Percentiles rank a stretch among this genome's conserved stretches.
phyloP scores from a whole-genome alignment of 2,113 vertebrate species.

The Pardalotus punctatus region DNA sequence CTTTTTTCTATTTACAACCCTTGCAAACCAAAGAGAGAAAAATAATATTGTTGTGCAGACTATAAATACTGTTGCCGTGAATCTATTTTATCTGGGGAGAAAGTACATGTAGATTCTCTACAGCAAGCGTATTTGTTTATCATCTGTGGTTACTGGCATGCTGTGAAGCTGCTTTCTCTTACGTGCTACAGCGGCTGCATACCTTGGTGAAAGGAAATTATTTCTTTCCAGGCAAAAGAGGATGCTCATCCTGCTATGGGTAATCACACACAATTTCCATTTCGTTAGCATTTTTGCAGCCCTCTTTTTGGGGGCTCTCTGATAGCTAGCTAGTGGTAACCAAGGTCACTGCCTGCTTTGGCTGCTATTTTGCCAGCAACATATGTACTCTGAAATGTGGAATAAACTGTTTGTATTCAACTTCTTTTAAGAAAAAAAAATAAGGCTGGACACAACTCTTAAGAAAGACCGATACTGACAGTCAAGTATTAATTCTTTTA shows the following conservation, averaged over 20 bases:
- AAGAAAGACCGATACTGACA: neutral
- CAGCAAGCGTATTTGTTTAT: neutral
- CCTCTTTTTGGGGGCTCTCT: neutral
- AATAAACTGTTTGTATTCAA: neutral
- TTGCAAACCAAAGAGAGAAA: conserved; percentile 64
- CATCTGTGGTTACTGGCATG: neutral
- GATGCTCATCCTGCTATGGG: conserved; percentile 4
- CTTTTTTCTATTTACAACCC: conserved; percentile 61
- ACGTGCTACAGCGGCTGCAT: neutral
- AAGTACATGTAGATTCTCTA: conserved; percentile 6
- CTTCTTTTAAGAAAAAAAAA: neutral
- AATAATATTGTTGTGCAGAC: conserved; percentile 54
- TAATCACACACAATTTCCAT: conserved; percentile 24
- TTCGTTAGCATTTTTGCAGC: conserved; percentile 4
- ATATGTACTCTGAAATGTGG: neutral
- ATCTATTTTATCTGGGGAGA: conserved; percentile 32
- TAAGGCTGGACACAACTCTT: neutral
- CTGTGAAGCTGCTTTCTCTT: neutral
- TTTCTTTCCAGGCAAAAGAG: conserved; percentile 48
- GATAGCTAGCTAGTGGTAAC: neutral
- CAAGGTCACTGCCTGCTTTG: conserved; percentile 27
- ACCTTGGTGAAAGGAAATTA: conserved; percentile 27
- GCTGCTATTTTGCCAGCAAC: conserved; percentile 5
- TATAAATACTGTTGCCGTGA: conserved; percentile 46
- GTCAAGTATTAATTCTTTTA: conserved; percentile 6